phyloP scores from a whole-genome alignment of 2,113 vertebrate genomes.

The Gila orcuttii region DNA sequence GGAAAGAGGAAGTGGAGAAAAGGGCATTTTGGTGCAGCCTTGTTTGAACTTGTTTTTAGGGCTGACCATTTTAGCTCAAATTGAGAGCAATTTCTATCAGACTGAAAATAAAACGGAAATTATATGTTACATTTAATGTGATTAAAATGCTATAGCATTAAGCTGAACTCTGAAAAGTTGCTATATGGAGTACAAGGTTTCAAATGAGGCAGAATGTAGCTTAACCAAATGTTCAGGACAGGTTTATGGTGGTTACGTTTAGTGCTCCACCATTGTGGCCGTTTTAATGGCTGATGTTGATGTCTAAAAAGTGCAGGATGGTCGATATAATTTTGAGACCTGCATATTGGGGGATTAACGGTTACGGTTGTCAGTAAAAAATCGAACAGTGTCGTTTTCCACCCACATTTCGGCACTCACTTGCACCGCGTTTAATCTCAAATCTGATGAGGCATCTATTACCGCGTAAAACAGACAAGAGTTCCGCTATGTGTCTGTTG shows the following conservation, averaged over 20 bases:
- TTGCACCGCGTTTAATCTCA: too few relatives aligned
- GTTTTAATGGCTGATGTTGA: background rate
- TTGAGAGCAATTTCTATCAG: background rate
- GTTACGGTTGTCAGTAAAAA: too few relatives aligned
- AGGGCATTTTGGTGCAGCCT: slow-evolving; percentile 18
- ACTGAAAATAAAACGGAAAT: background rate
- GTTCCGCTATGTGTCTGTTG: too few relatives aligned
- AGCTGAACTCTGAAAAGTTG: background rate
- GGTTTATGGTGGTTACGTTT: background rate
- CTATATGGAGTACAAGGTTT: background rate
- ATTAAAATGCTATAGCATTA: background rate
- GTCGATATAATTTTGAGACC: background rate
- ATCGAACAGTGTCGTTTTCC: too few relatives aligned
- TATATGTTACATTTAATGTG: background rate
- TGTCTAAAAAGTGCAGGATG: background rate
- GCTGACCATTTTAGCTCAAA: background rate
- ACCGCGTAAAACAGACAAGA: too few relatives aligned
- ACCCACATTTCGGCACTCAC: too few relatives aligned
- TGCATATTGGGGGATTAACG: too few relatives aligned
- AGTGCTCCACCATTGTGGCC: background rate
- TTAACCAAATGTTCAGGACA: background rate
- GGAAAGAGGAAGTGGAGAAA: slow-evolving; percentile 29
- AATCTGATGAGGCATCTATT: too few relatives aligned
- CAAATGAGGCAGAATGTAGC: background rate
- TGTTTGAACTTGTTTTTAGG: slow-evolving; percentile 26